phyloP scores from a whole-genome alignment of 1,140 invertebrate genomes.

The Hermatobates lingyangjiaoensis region DNA sequence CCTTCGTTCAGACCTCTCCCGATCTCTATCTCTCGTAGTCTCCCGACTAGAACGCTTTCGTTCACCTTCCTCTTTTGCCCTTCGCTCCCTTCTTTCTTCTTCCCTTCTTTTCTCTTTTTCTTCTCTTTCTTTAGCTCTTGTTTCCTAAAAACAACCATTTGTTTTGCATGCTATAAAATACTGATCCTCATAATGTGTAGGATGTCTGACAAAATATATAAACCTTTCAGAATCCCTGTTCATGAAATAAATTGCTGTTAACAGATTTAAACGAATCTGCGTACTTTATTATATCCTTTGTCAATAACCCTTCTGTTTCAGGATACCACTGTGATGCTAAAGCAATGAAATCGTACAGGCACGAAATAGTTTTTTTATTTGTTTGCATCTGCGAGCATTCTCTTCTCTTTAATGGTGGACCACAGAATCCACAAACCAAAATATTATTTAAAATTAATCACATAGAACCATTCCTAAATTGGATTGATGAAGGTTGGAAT shows the following conservation, averaged over 20 bases:
- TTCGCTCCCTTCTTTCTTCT: constrained; percentile 16
- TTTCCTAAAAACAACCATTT: constrained; percentile 9
- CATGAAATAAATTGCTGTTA: background rate
- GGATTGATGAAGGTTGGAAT: too few relatives aligned
- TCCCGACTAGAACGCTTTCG: constrained; percentile 9
- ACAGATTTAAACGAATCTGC: background rate
- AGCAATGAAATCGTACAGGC: too few relatives aligned
- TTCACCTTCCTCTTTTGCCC: constrained; percentile 11
- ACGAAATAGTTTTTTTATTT: too few relatives aligned
- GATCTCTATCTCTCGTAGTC: constrained; percentile 8
- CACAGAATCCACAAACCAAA: too few relatives aligned
- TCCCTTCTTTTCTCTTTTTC: constrained; percentile 17
- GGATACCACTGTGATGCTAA: background rate
- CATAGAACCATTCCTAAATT: too few relatives aligned
- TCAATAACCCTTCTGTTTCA: background rate
- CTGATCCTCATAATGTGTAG: background rate
- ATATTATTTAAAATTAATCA: too few relatives aligned
- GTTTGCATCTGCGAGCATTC: too few relatives aligned
- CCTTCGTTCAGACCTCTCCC: constrained; percentile 4
- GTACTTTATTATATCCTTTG: background rate
- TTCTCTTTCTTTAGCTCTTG: constrained; percentile 15
- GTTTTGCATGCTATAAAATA: background rate
- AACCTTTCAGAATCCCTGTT: background rate
- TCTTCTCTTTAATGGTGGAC: too few relatives aligned
- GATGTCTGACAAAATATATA: background rate